Evolutionary conservation across 2,113 vertebrate species (phyloP).

Genomic region (Labrus mixtus): DNA sequence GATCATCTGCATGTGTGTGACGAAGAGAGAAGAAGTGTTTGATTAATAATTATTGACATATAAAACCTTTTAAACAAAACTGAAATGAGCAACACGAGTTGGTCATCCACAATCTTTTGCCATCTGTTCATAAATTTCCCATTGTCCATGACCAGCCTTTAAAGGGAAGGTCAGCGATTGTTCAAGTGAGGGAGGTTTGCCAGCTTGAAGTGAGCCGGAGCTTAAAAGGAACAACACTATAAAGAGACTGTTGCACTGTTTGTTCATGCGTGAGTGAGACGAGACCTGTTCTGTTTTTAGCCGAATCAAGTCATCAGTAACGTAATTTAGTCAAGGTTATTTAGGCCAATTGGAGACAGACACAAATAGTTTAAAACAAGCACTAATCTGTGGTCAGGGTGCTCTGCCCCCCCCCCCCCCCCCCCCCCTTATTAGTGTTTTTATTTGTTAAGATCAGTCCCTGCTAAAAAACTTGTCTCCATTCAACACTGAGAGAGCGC

Average conservation of each 20-base stretch:
- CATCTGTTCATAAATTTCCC: background rate
- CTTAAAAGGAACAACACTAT: too few species aligned
- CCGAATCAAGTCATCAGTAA: conserved; percentile 26
- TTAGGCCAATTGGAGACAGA: conserved; percentile 15
- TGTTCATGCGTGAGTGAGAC: conserved; percentile 1
- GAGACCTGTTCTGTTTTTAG: conserved; percentile 23
- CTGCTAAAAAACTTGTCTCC: conserved; percentile 1
- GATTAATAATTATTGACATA: background rate
- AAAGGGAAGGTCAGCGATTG: background rate
- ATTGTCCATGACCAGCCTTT: background rate
- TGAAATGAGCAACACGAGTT: too few species aligned
- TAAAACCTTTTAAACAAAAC: background rate
- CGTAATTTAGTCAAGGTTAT: conserved; percentile 32
- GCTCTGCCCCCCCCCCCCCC: background rate
- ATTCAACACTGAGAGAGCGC: conserved; percentile 2
- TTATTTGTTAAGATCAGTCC: background rate
- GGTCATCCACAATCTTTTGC: background rate
- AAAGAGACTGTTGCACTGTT: conserved; percentile 6
- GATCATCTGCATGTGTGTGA: conserved; percentile 8
- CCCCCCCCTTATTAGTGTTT: background rate
- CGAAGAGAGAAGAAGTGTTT: background rate
- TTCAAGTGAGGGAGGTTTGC: background rate
- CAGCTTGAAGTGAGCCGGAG: background rate
- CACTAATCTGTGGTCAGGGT: background rate
- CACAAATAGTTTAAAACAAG: background rate